These are phyloP conservation scores for Pseudomyrmex concolor DNA, from an alignment of 1,140 invertebrate genomes.

Conservation along the genomic window DNA sequence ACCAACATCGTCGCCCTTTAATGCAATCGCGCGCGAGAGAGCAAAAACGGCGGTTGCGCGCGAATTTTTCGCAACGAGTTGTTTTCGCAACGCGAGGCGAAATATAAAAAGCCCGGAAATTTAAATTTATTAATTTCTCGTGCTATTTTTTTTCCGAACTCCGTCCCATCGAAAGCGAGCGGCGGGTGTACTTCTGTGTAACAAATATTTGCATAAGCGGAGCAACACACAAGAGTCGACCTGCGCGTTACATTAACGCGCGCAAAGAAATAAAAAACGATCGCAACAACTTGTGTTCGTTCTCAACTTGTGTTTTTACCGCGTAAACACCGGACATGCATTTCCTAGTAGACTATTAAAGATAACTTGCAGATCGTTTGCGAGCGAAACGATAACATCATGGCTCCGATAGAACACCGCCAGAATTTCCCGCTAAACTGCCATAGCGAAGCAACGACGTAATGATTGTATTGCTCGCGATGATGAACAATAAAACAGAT, in stretches of 20 bases:
- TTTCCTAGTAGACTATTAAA: conserved; percentile 7
- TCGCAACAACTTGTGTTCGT: not conserved
- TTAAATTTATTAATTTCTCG: conserved; percentile 2
- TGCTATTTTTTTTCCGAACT: not conserved
- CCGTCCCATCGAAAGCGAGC: no score
- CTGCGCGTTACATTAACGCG: no score
- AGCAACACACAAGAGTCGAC: no score
- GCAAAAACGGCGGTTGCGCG: not conserved
- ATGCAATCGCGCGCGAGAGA: conserved; percentile 29
- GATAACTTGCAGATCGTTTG: not conserved
- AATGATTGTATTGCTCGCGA: conserved; percentile 40
- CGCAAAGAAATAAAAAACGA: no score
- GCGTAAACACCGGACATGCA: not conserved
- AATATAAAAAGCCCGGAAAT: conserved; percentile 32
- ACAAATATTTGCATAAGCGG: no score
- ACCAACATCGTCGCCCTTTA: conserved; percentile 38
- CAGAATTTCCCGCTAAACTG: conserved; percentile 3
- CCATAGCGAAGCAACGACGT: conserved; percentile 9
- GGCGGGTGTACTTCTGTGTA: no score
- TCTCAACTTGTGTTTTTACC: not conserved
- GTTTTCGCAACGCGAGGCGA: not conserved
- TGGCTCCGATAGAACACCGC: no score
- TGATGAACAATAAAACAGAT: conserved; percentile 22
- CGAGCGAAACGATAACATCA: conserved; percentile 9
- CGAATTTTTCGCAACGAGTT: conserved; percentile 19